Conservation (phyloP, 2,888 invertebrate genomes). For the Calephelis perditalis region DNA sequence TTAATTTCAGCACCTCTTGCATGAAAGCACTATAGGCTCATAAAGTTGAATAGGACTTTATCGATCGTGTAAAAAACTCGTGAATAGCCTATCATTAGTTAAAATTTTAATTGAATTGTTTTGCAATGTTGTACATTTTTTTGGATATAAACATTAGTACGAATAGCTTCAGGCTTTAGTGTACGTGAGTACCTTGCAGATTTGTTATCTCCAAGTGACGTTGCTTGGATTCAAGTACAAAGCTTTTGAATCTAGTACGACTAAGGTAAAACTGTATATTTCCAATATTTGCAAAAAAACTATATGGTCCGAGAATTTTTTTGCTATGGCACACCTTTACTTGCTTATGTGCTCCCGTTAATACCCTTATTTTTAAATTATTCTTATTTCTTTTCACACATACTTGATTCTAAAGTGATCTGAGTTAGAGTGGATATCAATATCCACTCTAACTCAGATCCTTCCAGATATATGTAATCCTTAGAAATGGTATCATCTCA, state of each 20-base stretch:
- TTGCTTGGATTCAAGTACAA: slow-evolving; percentile 15
- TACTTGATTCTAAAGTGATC: too few species aligned
- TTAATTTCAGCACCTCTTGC: slow-evolving; percentile 33
- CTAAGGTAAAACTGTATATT: too few species aligned
- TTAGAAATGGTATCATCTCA: too few species aligned
- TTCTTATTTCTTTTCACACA: too few species aligned
- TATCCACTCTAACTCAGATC: too few species aligned
- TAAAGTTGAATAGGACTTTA: slow-evolving; percentile 7
- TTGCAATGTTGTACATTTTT: slow-evolving; percentile 24
- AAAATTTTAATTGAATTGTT: slow-evolving; percentile 25
- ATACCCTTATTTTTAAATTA: too few species aligned
- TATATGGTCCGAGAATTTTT: too few species aligned
- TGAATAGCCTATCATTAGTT: slow-evolving; percentile 30
- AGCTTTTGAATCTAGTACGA: neutral
- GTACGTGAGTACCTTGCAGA: slow-evolving; percentile 14
- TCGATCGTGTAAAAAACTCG: slow-evolving; percentile 28
- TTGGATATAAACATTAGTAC: slow-evolving; percentile 1
- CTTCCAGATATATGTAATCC: too few species aligned
- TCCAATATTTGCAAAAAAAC: too few species aligned
- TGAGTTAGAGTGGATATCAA: too few species aligned
- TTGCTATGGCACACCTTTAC: too few species aligned
- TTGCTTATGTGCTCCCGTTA: too few species aligned
- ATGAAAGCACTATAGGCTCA: slow-evolving; percentile 11
- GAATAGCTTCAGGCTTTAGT: slow-evolving; percentile 9
- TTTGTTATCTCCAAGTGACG: neutral